Conservation (phyloP, 2,113 vertebrate species). For the Myotis lucifugus region DNA sequence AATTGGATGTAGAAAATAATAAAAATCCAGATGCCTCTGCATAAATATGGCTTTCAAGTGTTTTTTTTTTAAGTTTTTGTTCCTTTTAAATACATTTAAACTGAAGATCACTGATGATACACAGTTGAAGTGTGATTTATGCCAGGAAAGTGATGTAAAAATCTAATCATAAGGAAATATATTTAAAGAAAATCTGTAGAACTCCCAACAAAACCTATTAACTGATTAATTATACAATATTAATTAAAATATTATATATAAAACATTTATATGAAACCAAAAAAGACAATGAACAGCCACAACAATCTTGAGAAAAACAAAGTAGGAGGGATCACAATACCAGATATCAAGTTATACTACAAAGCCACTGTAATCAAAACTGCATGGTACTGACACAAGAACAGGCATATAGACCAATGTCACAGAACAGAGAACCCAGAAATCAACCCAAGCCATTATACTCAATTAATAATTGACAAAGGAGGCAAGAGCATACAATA, state of each 20-base stretch:
- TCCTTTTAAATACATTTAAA: not conserved
- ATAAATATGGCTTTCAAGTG: not conserved
- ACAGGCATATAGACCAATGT: too few species aligned
- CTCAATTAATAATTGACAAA: too few species aligned
- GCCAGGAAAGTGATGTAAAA: not conserved
- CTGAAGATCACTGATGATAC: not conserved
- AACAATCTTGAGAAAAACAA: too few species aligned
- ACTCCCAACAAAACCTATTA: not conserved
- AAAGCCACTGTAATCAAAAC: too few species aligned
- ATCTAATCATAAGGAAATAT: not conserved
- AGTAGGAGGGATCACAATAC: too few species aligned
- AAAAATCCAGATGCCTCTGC: not conserved
- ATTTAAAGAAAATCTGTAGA: not conserved
- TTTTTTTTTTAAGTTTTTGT: not conserved
- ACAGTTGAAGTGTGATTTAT: too few species aligned
- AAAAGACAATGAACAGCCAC: too few species aligned
- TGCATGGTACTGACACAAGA: too few species aligned
- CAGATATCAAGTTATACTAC: too few species aligned
- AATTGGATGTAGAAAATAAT: not conserved
- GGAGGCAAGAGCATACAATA: too few species aligned
- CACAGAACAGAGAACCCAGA: too few species aligned
- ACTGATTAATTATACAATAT: not conserved
- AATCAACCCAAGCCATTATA: too few species aligned
- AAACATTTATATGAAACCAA: not conserved
- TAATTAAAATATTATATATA: not conserved